Conservation (phyloP, 2,888 invertebrate species). For the Pristionchus maxplancki region DNA sequence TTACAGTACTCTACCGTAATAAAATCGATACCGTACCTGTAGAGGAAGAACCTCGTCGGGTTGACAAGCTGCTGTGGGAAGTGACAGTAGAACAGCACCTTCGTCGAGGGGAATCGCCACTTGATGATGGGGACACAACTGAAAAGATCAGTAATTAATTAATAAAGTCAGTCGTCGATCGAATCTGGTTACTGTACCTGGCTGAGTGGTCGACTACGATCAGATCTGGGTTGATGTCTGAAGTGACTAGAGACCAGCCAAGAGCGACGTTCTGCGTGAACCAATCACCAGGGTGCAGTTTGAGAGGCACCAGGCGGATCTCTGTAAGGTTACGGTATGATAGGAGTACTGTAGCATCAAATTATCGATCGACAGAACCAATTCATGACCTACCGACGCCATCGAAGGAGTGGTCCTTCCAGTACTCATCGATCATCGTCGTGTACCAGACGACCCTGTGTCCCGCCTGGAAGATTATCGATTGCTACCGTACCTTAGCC, state of each 20-base stretch:
- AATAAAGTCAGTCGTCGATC: conserved; percentile 4
- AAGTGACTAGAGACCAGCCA: conserved; percentile 72
- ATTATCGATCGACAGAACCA: not conserved
- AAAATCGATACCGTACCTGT: conserved; percentile 58
- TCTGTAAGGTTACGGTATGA: conserved; percentile 59
- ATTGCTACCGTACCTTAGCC: not conserved
- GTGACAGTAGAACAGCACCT: conserved; percentile 76
- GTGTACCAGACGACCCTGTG: conserved; percentile 76
- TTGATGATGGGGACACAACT: conserved; percentile 76
- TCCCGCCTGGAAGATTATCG: conserved; percentile 51
- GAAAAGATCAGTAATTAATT: too few species aligned
- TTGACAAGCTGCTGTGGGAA: conserved; percentile 77
- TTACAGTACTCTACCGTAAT: not conserved
- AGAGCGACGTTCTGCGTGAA: conserved; percentile 75
- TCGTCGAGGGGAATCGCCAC: conserved; percentile 74
- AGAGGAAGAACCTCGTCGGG: conserved; percentile 75
- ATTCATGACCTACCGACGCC: conserved; percentile 69
- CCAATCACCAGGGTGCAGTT: conserved; percentile 77
- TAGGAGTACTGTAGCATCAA: not conserved
- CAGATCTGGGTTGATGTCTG: conserved; percentile 73
- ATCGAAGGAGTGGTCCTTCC: conserved; percentile 72
- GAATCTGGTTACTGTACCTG: conserved; percentile 59
- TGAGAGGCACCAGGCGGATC: conserved; percentile 69
- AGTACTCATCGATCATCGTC: conserved; percentile 77
- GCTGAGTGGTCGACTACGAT: conserved; percentile 76